phyloP scores from a whole-genome alignment of 2,113 vertebrate species.

The Callithrix jacchus region DNA sequence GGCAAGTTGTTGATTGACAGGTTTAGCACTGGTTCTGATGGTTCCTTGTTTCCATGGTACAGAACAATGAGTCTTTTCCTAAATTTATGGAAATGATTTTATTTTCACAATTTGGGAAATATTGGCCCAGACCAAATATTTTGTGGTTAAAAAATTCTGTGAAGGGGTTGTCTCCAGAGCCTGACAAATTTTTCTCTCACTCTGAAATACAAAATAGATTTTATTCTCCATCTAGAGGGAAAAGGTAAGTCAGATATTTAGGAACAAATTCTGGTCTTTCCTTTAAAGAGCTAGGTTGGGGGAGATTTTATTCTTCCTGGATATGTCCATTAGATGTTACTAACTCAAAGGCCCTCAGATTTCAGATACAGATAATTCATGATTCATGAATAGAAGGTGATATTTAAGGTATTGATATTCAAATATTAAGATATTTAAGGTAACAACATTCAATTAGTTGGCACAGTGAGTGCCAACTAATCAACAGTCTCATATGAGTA shows the following conservation, averaged over 20 bases:
- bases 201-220: slow-evolving; percentile 35
- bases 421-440: too few relatives aligned
- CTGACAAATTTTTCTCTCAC: not conserved
- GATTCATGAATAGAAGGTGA: not conserved
- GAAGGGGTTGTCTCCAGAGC: not conserved
- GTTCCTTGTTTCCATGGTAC: not conserved
- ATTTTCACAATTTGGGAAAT: slow-evolving; percentile 38
- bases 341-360: not conserved
- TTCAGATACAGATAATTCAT: not conserved
- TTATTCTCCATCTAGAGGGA: not conserved
- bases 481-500: not conserved
- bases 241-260: not conserved
- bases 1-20: not conserved
- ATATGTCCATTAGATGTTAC: not conserved
- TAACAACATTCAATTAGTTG: too few relatives aligned
- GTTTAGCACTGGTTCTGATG: not conserved
- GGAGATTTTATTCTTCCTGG: not conserved
- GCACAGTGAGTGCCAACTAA: not conserved
- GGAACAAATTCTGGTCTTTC: not conserved
- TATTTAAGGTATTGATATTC: not conserved
- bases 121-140: not conserved
- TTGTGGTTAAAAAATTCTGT: not conserved
- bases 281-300: not conserved
- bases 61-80: not conserved
- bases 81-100: slow-evolving; percentile 30